Evolutionary conservation across 2,888 invertebrate genomes (phyloP).

Genomic region (Cheilosia urbana): DNA sequence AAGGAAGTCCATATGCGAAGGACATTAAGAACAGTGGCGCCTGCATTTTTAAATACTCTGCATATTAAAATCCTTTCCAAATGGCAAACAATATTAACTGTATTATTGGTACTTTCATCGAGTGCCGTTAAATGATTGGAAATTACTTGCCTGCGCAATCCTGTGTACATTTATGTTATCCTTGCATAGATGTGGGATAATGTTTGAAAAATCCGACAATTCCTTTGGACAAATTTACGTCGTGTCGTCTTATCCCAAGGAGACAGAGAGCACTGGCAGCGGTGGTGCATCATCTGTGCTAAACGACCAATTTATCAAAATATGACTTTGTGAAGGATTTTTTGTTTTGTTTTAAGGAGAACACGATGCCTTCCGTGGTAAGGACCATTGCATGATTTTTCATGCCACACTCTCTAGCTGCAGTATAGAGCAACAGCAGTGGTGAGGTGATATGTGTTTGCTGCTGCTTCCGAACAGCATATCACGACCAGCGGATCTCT

Average conservation of each 20-base stretch:
- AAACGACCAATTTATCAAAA: constrained; percentile 76
- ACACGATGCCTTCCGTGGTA: constrained; percentile 32
- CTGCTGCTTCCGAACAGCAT: not conserved
- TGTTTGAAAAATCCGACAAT: constrained; percentile 58
- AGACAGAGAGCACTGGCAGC: constrained; percentile 57
- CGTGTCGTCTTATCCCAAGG: constrained; percentile 45
- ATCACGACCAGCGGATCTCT: constrained; percentile 54
- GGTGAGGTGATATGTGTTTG: constrained; percentile 5
- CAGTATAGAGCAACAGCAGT: constrained; percentile 23
- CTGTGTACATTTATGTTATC: constrained; percentile 6
- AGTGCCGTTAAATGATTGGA: constrained; percentile 53
- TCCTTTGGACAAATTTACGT: constrained; percentile 68
- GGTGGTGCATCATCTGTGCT: constrained; percentile 72
- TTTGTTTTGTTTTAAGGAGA: constrained; percentile 22
- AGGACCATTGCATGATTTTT: constrained; percentile 65
- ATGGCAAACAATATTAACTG: constrained; percentile 23
- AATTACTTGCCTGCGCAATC: constrained; percentile 56
- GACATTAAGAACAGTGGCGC: constrained; percentile 62
- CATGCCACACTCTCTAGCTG: constrained; percentile 41
- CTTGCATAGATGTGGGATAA: constrained; percentile 42
- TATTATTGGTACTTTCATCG: constrained; percentile 35
- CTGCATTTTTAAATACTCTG: constrained; percentile 49
- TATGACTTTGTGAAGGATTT: constrained; percentile 64
- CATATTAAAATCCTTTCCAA: constrained; percentile 1
- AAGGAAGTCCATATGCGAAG: constrained; percentile 51